Conservation (phyloP, 2,797 vertebrate genomes). For the Acridotheres tristis region DNA sequence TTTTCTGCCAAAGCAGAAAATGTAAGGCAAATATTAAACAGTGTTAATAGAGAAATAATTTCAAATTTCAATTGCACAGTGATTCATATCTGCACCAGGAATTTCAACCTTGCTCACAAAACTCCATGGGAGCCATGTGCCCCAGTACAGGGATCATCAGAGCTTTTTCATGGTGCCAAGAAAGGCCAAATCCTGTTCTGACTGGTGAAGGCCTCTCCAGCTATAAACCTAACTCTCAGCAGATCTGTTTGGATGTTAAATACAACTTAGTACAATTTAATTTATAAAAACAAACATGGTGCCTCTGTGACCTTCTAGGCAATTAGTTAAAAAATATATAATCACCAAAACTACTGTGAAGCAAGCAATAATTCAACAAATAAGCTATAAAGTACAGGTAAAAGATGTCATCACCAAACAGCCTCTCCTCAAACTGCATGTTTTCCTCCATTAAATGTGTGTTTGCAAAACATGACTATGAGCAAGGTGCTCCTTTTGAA, state of each 20-base stretch:
- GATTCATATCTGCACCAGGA: neutral
- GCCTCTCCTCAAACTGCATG: neutral
- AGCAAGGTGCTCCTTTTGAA: neutral
- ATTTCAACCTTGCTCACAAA: neutral
- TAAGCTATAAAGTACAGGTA: neutral
- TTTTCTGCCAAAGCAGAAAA: constrained; percentile 19
- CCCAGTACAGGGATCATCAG: neutral
- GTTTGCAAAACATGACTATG: constrained; percentile 39
- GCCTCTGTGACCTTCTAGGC: neutral
- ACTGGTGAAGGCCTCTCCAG: neutral
- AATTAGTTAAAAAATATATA: neutral
- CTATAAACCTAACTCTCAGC: neutral
- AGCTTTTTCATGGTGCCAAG: neutral
- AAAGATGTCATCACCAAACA: neutral
- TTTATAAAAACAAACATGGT: neutral
- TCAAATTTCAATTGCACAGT: neutral
- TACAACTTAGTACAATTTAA: neutral
- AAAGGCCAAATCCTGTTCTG: neutral
- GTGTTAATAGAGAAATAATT: neutral
- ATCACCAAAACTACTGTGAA: neutral
- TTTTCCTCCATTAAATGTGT: neutral
- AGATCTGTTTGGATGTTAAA: constrained; percentile 42
- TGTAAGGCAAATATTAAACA: constrained; percentile 3
- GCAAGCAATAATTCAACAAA: neutral
- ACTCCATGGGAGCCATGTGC: accelerated